Evolutionary conservation across 2,888 invertebrate species (phyloP), one percentile per base, ranked within the genome.

Genomic region (Pammene fasciana): DNA sequence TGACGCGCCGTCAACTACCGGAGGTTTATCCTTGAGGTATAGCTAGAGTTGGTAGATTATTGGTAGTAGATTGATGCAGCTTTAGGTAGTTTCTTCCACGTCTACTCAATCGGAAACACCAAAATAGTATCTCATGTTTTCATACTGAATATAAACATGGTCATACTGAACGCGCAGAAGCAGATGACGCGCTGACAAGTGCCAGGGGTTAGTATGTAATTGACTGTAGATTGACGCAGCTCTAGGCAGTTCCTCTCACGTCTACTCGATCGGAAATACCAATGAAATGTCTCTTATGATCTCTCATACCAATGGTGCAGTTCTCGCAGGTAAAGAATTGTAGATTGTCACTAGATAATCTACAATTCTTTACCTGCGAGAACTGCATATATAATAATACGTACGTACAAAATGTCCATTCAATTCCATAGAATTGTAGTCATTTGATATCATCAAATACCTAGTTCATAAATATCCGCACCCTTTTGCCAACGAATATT

Each of bases 181-280:
- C 68, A 65, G 59, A 65, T 65, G 57, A 52, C 54, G 45, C 26
- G 26, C 26, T 4, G 4, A 26, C 26, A 26, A 26, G 2, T 26
- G 26, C 26, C 26, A 26, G 26, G 4, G 4, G 26, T 26, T 26
- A 26, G 4, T 26, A 26, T 26, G 26, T 4, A 26, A 26, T 3
- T 26, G 26, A 4, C 4, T 3, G 26, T 26, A 26, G 26, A 26
- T 26, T 26, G 26, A 26, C 4, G 26, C 85, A 76, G 38, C 89
- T 87, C 85, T 71, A 45, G 54, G 11, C 13, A 13, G 67, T 72
- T 65, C 46, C 75, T 81, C 72, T 64, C 38, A 66, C 70, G 86
- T 78, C 85, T 85, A 85, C 82, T 85, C 86, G 87, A 87, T 89
- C 86, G 88, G 86, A 86, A 89, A 88, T 88, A 88, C 88, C 89